A percentile compares a stretch with the other conserved stretches of the same genome.
These are phyloP conservation scores for Bactericera cockerelli DNA, from an alignment of 1,140 invertebrate genomes.

Conservation along the genomic window DNA sequence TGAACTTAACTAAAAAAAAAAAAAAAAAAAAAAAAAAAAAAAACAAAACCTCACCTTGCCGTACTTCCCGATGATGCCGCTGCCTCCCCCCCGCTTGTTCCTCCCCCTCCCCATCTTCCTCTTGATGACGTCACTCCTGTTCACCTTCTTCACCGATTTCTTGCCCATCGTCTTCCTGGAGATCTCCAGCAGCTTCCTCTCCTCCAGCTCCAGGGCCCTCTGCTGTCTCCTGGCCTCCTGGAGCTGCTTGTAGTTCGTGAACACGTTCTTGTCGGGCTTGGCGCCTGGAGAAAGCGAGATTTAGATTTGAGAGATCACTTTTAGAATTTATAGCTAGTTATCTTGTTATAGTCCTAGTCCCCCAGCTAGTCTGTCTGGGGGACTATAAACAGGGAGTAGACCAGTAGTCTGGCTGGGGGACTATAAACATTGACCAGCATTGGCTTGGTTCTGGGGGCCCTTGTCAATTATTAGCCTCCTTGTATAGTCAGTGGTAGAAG, in stretches of 20 bases:
- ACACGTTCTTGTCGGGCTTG: background rate
- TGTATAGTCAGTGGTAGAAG: too few relatives aligned
- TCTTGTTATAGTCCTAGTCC: too few relatives aligned
- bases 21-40: too few relatives aligned
- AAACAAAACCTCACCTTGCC: conserved; percentile 4
- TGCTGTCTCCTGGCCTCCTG: background rate
- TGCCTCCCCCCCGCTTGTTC: background rate
- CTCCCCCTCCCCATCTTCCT: background rate
- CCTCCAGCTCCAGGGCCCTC: background rate
- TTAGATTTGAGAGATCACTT: too few relatives aligned
- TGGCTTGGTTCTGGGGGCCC: too few relatives aligned
- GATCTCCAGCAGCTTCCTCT: background rate
- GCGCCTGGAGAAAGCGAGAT: background rate
- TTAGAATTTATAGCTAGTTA: too few relatives aligned
- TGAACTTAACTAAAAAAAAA: too few relatives aligned
- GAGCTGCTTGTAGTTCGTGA: background rate
- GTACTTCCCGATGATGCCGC: background rate
- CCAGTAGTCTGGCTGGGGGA: too few relatives aligned
- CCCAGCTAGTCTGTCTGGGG: too few relatives aligned
- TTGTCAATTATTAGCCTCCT: too few relatives aligned
- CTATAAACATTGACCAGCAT: too few relatives aligned
- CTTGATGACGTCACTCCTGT: background rate
- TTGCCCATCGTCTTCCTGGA: background rate
- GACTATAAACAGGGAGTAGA: too few relatives aligned
- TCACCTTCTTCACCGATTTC: conserved; percentile 2